Conservation (phyloP, 2,888 invertebrate genomes). For the Hermodice carunculata region DNA sequence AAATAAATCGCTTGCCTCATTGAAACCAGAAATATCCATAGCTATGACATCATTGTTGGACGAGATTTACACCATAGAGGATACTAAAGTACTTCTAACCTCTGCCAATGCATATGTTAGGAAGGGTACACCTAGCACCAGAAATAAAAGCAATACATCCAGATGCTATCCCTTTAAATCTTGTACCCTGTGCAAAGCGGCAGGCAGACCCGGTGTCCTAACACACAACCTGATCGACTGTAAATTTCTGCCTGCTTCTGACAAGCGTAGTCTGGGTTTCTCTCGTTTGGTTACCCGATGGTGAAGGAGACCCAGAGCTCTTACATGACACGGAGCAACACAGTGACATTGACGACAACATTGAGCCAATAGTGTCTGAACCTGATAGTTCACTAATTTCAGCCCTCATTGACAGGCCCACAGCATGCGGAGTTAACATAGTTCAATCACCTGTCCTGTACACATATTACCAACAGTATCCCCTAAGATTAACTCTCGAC, state of each 20-base stretch:
- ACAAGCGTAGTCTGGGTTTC: conserved; percentile 8
- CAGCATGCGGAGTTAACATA: neutral
- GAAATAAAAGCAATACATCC: too few relatives aligned
- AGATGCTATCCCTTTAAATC: neutral
- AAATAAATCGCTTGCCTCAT: conserved; percentile 36
- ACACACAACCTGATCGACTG: conserved; percentile 21
- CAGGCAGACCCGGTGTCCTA: conserved; percentile 5
- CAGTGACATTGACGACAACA: too few relatives aligned
- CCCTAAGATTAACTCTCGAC: conserved; percentile 12
- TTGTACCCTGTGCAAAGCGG: conserved; percentile 19
- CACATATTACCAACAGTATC: conserved; percentile 3
- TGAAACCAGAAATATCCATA: conserved; percentile 41
- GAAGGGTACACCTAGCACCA: too few relatives aligned
- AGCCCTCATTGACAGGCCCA: neutral
- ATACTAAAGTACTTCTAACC: neutral
- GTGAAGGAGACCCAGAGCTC: too few relatives aligned
- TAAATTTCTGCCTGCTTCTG: conserved; percentile 5
- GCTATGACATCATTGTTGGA: conserved; percentile 32
- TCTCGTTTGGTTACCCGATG: neutral
- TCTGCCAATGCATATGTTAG: neutral
- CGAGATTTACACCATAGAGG: neutral
- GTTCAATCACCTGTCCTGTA: neutral
- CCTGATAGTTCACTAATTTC: too few relatives aligned
- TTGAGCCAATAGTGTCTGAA: too few relatives aligned
- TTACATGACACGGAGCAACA: too few relatives aligned